Evolutionary conservation across 2,888 invertebrate species (phyloP), one percentile per base, ranked within the genome.

Genomic region (Amphipoea lucens): DNA sequence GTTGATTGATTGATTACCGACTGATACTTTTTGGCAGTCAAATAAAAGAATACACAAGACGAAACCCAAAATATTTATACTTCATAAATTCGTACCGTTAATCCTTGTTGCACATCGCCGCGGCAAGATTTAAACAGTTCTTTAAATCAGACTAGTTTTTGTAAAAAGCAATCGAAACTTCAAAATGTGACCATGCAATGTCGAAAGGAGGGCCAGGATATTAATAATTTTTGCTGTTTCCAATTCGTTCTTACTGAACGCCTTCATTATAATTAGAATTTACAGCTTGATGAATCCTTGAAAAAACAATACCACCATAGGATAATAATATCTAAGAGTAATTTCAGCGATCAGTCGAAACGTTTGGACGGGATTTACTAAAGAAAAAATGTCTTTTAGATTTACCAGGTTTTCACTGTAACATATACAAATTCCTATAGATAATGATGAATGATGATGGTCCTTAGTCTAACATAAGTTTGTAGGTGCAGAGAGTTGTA

Each of bases 71-170:
- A 74, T 67, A 51, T 57, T 60, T 63, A 9, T 45, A 9, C 48
- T 78, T 48, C 12, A 42, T 40, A 74, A 69, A 74, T 66, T 74
- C 60, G 75, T 82, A 84, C 79, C 82, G 75, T 66, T 75, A 79
- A 79, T 62, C 36, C 76, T 42, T 85, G 23, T 78, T 77, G 69
- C 84, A 81, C 88, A 62, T 57, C 54, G 51, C 76, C 40, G 48
- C 45, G 72, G 62, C 71, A 83, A 65, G 65, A 67, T 36, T 76
- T 45, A 57, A 75, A 75, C 51, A 75, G 40, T 78, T 57, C 48
- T 75, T 63, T 65, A 73, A 75, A 75, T 76, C 57, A 85, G 89
- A 89, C 89, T 88, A 88, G 89, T 82, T 69, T 79, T 84, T 77
- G 54, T 78, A 70, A 74, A 79, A 82, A 81, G 69, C 72, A 69